A percentile compares a stretch with the other conserved stretches of the same genome.
These are phyloP conservation scores for Fratercula arctica DNA, from an alignment of 2,797 vertebrate species.

Conservation along the genomic window DNA sequence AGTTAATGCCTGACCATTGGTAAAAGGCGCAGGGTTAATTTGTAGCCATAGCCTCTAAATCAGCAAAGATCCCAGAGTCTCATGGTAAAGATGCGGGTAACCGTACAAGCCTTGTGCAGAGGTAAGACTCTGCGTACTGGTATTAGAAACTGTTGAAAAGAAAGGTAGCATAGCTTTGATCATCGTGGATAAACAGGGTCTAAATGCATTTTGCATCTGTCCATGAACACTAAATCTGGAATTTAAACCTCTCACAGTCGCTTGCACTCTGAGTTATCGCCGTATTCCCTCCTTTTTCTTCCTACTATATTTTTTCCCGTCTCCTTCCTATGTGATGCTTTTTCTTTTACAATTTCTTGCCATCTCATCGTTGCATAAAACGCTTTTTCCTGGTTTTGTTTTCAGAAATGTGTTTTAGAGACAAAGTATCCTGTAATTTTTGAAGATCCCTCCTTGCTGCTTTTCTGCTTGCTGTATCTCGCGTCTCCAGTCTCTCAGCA, in stretches of 20 bases:
- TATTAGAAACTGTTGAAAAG: background rate
- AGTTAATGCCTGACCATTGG: background rate
- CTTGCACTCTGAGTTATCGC: background rate
- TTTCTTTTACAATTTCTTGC: background rate
- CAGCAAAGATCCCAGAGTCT: background rate
- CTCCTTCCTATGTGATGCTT: background rate
- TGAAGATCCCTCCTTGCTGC: background rate
- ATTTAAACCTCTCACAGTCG: background rate
- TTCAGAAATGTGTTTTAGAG: background rate
- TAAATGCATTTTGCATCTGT: background rate
- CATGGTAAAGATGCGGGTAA: background rate
- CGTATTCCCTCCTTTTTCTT: background rate
- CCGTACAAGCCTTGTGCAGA: background rate
- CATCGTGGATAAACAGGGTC: background rate
- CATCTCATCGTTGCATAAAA: background rate
- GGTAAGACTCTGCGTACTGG: background rate
- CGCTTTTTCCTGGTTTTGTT: background rate
- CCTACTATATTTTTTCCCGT: background rate
- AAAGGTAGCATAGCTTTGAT: background rate
- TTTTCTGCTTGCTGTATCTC: background rate
- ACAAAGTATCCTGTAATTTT: background rate
- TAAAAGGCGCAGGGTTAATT: background rate
- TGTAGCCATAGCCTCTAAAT: background rate
- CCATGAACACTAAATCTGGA: background rate
- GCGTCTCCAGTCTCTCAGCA: background rate